Percentiles rank a stretch among this genome's conserved stretches.
Evolutionary conservation across 2,113 vertebrate species (phyloP).

Genomic region (Numenius arquata): DNA sequence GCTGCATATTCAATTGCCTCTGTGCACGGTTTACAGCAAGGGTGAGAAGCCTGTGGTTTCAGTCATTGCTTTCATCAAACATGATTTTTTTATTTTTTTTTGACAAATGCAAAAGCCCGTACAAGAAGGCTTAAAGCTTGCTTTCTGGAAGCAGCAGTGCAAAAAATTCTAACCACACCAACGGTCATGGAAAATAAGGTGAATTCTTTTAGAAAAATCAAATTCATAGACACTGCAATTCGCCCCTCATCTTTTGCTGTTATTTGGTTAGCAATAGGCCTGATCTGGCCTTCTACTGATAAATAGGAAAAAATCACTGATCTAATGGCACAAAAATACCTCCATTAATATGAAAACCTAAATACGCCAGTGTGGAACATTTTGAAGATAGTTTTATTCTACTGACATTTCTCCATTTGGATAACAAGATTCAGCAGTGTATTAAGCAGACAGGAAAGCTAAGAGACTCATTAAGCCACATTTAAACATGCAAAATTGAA

Average conservation of each 20-base stretch:
- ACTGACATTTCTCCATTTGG: no score
- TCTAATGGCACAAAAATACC: not conserved
- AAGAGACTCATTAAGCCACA: not conserved
- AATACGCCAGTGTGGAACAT: not conserved
- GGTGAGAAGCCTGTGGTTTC: not conserved
- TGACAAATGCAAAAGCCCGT: not conserved
- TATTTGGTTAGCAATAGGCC: not conserved
- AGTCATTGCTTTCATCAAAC: not conserved
- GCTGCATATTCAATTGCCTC: not conserved
- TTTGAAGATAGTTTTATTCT: not conserved
- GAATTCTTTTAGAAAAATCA: not conserved
- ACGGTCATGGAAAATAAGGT: not conserved
- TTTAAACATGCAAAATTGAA: not conserved
- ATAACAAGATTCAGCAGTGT: no score
- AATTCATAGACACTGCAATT: not conserved
- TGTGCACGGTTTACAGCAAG: not conserved
- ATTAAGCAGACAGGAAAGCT: not conserved
- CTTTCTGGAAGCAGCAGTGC: not conserved
- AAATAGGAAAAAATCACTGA: not conserved
- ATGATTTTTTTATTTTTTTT: not conserved
- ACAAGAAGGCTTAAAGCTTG: not conserved
- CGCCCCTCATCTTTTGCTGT: not conserved
- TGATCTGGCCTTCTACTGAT: not conserved
- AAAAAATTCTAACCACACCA: not conserved
- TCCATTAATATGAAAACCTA: not conserved